Conservation (phyloP, 2,113 vertebrate genomes). For the Theristicus caerulescens region DNA sequence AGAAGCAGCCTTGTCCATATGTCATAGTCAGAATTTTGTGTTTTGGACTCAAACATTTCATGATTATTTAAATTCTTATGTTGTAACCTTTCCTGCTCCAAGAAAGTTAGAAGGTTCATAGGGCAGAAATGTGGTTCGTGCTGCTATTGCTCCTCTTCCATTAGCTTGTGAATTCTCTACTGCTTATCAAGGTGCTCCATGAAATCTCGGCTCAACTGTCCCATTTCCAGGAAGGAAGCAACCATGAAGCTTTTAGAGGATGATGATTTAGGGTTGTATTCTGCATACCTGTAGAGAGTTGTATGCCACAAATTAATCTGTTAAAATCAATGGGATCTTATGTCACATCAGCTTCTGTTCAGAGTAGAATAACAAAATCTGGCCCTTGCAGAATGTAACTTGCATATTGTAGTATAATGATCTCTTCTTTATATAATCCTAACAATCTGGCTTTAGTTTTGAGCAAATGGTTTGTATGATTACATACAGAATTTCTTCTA, state of each 20-base stretch:
- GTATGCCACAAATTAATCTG: neutral
- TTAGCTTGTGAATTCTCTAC: neutral
- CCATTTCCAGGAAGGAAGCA: neutral
- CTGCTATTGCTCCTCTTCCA: neutral
- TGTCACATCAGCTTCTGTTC: neutral
- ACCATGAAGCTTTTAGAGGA: neutral
- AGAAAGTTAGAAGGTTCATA: neutral
- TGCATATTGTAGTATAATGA: neutral
- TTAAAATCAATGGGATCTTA: neutral
- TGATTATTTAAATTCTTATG: neutral
- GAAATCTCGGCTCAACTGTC: neutral
- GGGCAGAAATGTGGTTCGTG: neutral
- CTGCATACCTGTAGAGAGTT: neutral
- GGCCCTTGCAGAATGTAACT: neutral
- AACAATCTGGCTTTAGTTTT: neutral
- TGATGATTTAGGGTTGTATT: neutral
- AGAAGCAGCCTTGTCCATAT: fast-evolving
- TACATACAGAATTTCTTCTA: neutral
- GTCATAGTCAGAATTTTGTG: neutral
- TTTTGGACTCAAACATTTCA: neutral
- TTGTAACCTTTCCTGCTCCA: neutral
- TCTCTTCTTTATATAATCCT: neutral
- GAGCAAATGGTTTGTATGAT: neutral
- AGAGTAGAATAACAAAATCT: neutral
- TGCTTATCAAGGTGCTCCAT: neutral